A percentile compares a stretch with the other conserved stretches of the same genome.
Evolutionary conservation across 2,888 invertebrate species (phyloP).

Genomic region (Drosophila antonietae): DNA sequence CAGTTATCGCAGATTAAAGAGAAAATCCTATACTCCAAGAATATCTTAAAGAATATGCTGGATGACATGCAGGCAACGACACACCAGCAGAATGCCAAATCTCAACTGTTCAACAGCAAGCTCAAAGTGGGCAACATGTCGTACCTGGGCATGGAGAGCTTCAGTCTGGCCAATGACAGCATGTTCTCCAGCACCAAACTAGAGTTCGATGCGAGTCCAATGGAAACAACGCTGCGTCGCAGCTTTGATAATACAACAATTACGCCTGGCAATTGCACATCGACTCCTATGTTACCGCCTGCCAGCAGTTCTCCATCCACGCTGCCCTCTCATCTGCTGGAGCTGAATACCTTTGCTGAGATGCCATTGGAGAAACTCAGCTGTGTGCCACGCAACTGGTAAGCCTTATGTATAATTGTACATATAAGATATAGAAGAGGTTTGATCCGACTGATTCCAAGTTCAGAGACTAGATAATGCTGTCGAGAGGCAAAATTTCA

Average conservation of each 20-base stretch:
- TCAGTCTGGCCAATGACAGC: slow-evolving; percentile 71
- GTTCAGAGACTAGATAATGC: not conserved
- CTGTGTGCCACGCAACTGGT: slow-evolving; percentile 79
- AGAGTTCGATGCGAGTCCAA: slow-evolving; percentile 76
- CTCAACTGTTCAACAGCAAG: slow-evolving; percentile 73
- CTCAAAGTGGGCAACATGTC: slow-evolving; percentile 71
- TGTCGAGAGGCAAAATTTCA: no score
- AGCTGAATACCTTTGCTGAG: slow-evolving; percentile 80
- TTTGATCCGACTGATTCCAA: not conserved
- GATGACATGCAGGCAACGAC: slow-evolving; percentile 71
- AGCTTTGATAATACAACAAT: slow-evolving; percentile 53
- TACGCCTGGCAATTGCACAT: slow-evolving; percentile 36
- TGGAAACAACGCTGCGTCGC: slow-evolving; percentile 57
- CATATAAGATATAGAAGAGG: not conserved
- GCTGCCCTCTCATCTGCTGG: slow-evolving; percentile 75
- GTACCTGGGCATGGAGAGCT: slow-evolving; percentile 65
- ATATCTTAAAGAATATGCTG: slow-evolving; percentile 76
- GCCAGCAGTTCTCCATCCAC: slow-evolving; percentile 22
- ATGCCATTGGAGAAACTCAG: slow-evolving; percentile 78
- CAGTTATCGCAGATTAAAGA: slow-evolving; percentile 83
- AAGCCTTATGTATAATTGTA: slow-evolving; percentile 24
- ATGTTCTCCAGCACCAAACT: slow-evolving; percentile 83
- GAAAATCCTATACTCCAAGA: slow-evolving; percentile 82
- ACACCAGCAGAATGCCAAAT: slow-evolving; percentile 61
- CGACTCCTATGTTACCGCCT: slow-evolving; percentile 22